These are phyloP conservation scores for Nothura maculosa DNA, from an alignment of 2,797 vertebrate species.

Conservation along the genomic window DNA sequence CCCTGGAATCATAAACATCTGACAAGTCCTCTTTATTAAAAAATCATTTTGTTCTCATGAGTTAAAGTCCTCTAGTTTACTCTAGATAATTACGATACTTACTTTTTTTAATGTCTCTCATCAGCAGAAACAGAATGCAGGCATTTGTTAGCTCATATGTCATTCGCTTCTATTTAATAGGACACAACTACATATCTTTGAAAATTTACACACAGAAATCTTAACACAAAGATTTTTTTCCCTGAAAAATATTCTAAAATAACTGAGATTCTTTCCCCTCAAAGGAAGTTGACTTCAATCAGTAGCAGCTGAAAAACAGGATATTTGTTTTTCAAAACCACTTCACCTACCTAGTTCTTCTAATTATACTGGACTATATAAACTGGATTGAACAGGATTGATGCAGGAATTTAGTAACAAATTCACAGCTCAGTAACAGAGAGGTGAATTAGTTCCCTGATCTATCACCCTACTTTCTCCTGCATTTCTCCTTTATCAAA, in stretches of 20 bases:
- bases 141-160: neutral
- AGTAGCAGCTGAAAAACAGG: neutral
- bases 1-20: neutral
- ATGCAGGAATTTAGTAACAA: neutral
- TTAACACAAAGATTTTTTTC: neutral
- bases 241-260: neutral
- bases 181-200: neutral
- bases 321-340: neutral
- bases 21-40: neutral
- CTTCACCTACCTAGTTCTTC: neutral
- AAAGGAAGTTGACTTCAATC: neutral
- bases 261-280: neutral
- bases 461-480: neutral
- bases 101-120: neutral
- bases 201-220: neutral
- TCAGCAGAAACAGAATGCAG: neutral
- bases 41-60: neutral
- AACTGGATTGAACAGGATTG: neutral
- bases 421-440: neutral
- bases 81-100: neutral
- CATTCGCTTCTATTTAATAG: neutral
- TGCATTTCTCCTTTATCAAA: neutral
- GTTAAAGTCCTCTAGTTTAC: neutral
- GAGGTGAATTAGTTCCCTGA: rapidly evolving
- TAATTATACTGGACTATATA: neutral